Evolutionary conservation across 2,113 vertebrate species (phyloP), one percentile per base, ranked within the genome.

Genomic region (Camelus bactrianus): DNA sequence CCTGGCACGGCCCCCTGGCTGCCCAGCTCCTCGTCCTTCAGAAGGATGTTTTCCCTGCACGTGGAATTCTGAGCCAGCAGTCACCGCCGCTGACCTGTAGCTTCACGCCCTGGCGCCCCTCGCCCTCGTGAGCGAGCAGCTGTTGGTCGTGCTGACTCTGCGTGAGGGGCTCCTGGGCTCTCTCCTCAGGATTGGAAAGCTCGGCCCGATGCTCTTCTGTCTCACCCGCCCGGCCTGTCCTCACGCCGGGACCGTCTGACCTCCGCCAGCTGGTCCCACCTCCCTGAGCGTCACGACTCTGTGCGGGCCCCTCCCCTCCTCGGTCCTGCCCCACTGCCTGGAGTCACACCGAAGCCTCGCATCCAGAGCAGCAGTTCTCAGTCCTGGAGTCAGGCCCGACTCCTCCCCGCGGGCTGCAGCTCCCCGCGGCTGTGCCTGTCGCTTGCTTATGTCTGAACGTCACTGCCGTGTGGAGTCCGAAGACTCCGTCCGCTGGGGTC

Each of bases 361-460:
- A 4, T 11, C 38, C 69, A 30, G 46, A 16, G 62, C 81, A 24
- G 60, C 8, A 20, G 54, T 70, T 46, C 20, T 72, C 69, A 30
- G 5, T 9, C 15, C 52, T 5, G 24, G 28, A 24, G 1, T 2
- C 20, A 72, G 11, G 58, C 17, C 19, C 52, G 1, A 38, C 24
- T 15, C 38, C 26, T 1, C 2, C 2, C 52, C 52, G 4, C 0
- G 4, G 77, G 12, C 12, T 30, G 65, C 52, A 7, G 35, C 19
- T 7, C 52, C 17, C 52, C 0, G 13, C 28, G 1, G 35, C 42
- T 19, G 0, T 22, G 20, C 3, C 54, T 20, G 8, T 22, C 77
- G 3, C 20, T 35, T 2, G 30, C 8, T 17, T 0, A 0, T 0
- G 13, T 26, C 22, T 24, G 35, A 30, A 22, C 6, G 5, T 35